Conservation (phyloP, 2,113 vertebrate species). For the Falco punctatus region DNA sequence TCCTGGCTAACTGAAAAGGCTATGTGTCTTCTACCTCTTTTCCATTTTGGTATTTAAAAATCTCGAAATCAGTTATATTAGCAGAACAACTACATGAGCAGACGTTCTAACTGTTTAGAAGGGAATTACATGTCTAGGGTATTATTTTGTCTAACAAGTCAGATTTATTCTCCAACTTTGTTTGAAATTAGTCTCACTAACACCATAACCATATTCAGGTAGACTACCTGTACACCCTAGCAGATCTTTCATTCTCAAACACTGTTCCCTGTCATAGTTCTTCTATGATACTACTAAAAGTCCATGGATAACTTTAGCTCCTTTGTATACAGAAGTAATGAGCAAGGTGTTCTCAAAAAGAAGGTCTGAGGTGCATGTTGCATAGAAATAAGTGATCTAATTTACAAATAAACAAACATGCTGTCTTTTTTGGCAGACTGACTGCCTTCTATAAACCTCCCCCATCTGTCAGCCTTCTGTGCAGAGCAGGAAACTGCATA, state of each 20-base stretch:
- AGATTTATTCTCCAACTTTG: background rate
- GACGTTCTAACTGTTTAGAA: background rate
- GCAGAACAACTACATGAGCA: background rate
- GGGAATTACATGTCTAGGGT: background rate
- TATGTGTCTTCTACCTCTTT: background rate
- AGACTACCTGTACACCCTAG: background rate
- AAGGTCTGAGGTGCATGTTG: background rate
- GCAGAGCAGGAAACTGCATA: conserved; percentile 19
- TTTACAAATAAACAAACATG: background rate
- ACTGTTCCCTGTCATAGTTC: background rate
- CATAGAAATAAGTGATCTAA: background rate
- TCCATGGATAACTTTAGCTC: background rate
- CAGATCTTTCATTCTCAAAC: background rate
- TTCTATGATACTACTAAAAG: background rate
- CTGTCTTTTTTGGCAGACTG: conserved; percentile 4
- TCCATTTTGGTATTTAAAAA: background rate
- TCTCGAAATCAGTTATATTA: background rate
- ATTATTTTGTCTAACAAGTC: background rate
- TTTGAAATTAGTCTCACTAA: background rate
- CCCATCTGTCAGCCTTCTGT: conserved; percentile 45
- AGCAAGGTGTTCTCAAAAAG: background rate
- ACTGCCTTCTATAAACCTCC: background rate
- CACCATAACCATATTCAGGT: background rate
- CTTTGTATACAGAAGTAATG: background rate
- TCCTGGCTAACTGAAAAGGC: background rate